Base-by-base conservation (phyloP, 2,113 vertebrate genomes). In the Melanerpes formicivorus region DNA sequence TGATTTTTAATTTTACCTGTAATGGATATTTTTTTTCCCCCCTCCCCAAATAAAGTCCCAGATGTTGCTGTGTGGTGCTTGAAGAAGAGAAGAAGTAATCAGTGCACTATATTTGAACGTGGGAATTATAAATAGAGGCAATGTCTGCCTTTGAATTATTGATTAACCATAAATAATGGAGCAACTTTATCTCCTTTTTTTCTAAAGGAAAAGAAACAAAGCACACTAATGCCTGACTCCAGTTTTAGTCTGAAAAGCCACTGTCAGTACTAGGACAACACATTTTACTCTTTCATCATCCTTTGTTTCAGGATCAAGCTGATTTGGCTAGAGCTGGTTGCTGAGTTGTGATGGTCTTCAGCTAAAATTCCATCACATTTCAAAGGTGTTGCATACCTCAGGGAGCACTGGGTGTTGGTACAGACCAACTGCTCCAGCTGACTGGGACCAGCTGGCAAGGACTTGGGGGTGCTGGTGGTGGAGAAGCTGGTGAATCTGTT, bases 81-180 rank as follows among this genome's bases (percentile, higher is more conserved):
- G 18, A 92, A 76, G 90, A 96, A 84, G 62, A 90, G 42, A 89
- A 87, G 73, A 88, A 69, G 88, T 70, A 95, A 95, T 94, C 88
- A 96, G 64, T 60, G 70, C 21, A 11, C 89, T 92, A 90, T 93
- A 95, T 96, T 96, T 94, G 89, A 90, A 84, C 30, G 29, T 1
- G 75, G 40, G 32, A 74, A 84, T 93, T 95, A 79, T 90, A 86
- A 93, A 93, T 88, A 96, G 93, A 59, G 58, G 64, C 55, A 81
- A 83, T 0, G 3, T 3, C 6, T 71, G 70, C 65, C 64, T 93
- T 92, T 72, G 88, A 92, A 71, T 87, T 55, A 85, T 90, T 93
- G 88, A 93, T 93, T 80, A 81, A 93, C 80, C 90, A 91, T 84
- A 94, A 96, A 94, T 96, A 92, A 90, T 72, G 69, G 32, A 95